Base-by-base conservation (phyloP, 2,113 vertebrate species). In the Pterocles orientalis region DNA sequence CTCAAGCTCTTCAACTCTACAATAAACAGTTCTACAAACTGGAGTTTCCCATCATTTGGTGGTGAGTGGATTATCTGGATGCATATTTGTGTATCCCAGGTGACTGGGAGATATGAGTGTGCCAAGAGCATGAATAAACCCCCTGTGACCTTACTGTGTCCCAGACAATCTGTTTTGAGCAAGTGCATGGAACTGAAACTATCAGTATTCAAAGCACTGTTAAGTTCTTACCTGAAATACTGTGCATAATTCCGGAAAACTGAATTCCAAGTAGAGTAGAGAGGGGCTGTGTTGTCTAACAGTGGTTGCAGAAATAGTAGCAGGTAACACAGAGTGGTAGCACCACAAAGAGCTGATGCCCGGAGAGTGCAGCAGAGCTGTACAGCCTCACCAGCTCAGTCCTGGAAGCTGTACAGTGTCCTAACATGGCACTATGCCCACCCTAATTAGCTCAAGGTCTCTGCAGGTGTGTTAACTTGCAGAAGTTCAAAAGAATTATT, bases 371-470 rank as follows among this genome's bases (percentile, higher is more conserved):
- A 45, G 26, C 18, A 23, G 51, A 10, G 39, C 31, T 9, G n/a
- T 18, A 56, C 64, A 43, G 36, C 66, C 34, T 36, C 45, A 41
- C 28, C 23, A 25, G 50, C 60, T 57, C 56, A 0, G 14, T 8
- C n/a, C 53, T 71, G 43, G 29, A 5, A 61, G 36, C 19, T n/a
- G 31, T 3, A 15, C 41, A 8, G n/a, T 10, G 60, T 28, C 56
- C 48, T 10, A 1, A 14, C 20, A 3, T 5, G 6, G 56, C 71
- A 8, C 4, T 2, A 66, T 0, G 1, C 33, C 51, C 4, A 3
- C 26, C 36, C 53, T n/a, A 14, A 53, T 53, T 15, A 34, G 24
- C 51, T 78, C 5, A 12, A 14, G 15, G 17, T 83, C 45, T 47
- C 58, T 51, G n/a, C 45, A 71, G 43, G 8, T 15, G 5, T 18